Evolutionary conservation across 2,113 vertebrate genomes (phyloP).

Genomic region (Psittacula cyanocephala): DNA sequence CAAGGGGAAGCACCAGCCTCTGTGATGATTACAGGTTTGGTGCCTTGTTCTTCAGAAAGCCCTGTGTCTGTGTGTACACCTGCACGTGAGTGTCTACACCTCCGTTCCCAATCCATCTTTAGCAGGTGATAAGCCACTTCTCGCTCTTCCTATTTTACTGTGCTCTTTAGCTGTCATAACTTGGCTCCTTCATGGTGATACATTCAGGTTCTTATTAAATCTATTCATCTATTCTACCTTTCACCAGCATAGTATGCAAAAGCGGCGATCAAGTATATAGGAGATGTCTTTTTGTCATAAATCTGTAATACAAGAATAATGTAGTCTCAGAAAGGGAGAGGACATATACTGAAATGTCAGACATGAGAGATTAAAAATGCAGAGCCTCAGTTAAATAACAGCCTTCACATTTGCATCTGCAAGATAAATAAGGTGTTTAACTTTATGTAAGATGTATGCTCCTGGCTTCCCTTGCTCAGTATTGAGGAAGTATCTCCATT

Average conservation of each 20-base stretch:
- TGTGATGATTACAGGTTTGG: too few relatives aligned
- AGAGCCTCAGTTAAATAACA: background rate
- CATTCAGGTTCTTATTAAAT: background rate
- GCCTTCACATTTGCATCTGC: background rate
- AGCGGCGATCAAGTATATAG: background rate
- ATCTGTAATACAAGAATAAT: background rate
- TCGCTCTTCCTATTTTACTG: background rate
- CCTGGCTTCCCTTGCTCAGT: background rate
- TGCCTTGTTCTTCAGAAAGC: background rate
- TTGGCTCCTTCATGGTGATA: background rate
- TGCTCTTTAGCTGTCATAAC: background rate
- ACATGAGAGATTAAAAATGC: background rate
- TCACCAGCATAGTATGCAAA: background rate
- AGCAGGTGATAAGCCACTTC: background rate
- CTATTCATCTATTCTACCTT: background rate
- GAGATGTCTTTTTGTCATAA: background rate
- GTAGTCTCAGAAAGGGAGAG: background rate
- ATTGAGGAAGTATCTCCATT: background rate
- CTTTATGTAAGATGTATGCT: background rate
- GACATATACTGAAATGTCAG: background rate
- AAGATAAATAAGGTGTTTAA: background rate
- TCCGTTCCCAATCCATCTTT: background rate
- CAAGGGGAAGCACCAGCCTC: background rate
- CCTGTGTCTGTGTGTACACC: accelerated
- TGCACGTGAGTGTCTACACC: accelerated